phyloP scores from a whole-genome alignment of 2,888 invertebrate genomes.

The Drosophila ustulata region DNA sequence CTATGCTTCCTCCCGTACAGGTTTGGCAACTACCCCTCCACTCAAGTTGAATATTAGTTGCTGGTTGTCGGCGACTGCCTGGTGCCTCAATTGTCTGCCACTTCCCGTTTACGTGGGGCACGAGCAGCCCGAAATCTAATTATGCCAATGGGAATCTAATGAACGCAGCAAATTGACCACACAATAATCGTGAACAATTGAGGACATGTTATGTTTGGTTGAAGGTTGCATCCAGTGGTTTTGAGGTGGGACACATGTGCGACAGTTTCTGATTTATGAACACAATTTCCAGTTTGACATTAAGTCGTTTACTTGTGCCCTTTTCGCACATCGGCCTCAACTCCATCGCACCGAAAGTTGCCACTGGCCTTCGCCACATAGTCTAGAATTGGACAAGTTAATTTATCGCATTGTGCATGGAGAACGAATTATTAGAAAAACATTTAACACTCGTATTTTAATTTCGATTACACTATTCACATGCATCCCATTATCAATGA shows the following conservation, averaged over 20 bases:
- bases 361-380: constrained; percentile 37
- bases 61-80: constrained; percentile 27
- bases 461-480: no score
- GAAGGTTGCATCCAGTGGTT: constrained; percentile 35
- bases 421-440: background rate
- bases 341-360: constrained; percentile 10
- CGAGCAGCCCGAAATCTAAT: constrained; percentile 57
- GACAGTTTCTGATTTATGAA: constrained; percentile 79
- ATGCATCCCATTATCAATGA: no score
- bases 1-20: constrained; percentile 65
- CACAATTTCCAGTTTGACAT: constrained; percentile 78
- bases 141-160: constrained; percentile 53
- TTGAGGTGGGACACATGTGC: constrained; percentile 72
- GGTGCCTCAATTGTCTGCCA: constrained; percentile 74
- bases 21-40: constrained; percentile 19
- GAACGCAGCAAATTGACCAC: constrained; percentile 75
- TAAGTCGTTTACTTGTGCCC: constrained; percentile 50
- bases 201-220: background rate
- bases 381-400: constrained; percentile 55
- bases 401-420: constrained; percentile 60
- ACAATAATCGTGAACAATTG: constrained; percentile 65
- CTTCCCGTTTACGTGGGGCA: constrained; percentile 71
- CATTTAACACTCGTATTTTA: no score
- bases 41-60: constrained; percentile 1
- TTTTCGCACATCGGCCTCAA: background rate